Evolutionary conservation across 35 echinoderm and acorn worm species (phyloP), one percentile per base, ranked within the genome.

Genomic region (Diadema setosum): DNA sequence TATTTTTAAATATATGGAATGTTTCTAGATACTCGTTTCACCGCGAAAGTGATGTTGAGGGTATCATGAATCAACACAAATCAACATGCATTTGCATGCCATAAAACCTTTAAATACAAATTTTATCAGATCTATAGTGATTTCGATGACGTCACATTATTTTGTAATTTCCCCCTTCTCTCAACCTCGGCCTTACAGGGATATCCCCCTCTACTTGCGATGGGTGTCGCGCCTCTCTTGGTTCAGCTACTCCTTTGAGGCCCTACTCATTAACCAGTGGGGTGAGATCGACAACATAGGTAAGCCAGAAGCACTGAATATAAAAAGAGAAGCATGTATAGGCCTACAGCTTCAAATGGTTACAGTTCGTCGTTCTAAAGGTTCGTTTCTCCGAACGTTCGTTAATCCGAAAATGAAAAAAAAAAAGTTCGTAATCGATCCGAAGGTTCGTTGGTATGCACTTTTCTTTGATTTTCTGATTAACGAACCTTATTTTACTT

Each of bases 161-260:
- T n/a, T n/a, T n/a, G n/a, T n/a, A n/a, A n/a, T n/a, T n/a, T n/a
- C n/a, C n/a, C n/a, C n/a, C n/a, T n/a, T n/a, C n/a, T n/a, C n/a
- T n/a, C n/a, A n/a, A n/a, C n/a, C n/a, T n/a, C n/a, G n/a, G n/a
- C n/a, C 35, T 83, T 83, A 81, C 83, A 85, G 83, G 11, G 83
- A 85, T n/a, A 85, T 85, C 24, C 57, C 83, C 24, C 4, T 16
- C 4, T 85, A 65, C 32, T 69, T 85, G 1, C 36, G 52, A 0
- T 85, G 83, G 83, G 4, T 85, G 1, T 63, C 52, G 32, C 59
- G 59, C 1, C 25, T 85, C 17, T 85, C 83, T 21, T 85, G 83
- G 83, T 85, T 85, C 37, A 85, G 59, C 9, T 85, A 85, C 41
- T 61, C 83, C 12, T 85, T 39, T 39, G 83, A 85, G 31, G 52